phyloP scores from a whole-genome alignment of 1,140 invertebrate species.

The Phymastichus coffea region DNA sequence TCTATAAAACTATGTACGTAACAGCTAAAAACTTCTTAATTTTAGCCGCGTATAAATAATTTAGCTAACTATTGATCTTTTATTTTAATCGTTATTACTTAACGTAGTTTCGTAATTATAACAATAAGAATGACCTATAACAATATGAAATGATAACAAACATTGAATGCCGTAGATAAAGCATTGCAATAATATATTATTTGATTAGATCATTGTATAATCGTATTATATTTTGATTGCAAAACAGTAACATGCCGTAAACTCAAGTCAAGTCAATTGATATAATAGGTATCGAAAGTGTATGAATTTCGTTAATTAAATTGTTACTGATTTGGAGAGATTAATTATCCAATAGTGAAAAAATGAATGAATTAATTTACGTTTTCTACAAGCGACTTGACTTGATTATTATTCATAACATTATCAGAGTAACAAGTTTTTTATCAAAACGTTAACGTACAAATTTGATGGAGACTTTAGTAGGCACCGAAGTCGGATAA shows the following conservation, averaged over 20 bases:
- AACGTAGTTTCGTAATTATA: slow-evolving; percentile 13
- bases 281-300: no score
- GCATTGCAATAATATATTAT: not conserved
- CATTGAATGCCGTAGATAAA: not conserved
- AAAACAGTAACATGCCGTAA: not conserved
- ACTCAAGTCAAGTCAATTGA: slow-evolving; percentile 9
- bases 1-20: not conserved
- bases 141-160: not conserved
- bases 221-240: not conserved
- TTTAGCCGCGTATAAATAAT: not conserved
- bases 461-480: slow-evolving; percentile 71
- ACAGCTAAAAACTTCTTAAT: no score
- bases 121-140: slow-evolving; percentile 11
- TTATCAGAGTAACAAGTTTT: slow-evolving; percentile 23
- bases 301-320: slow-evolving; percentile 5
- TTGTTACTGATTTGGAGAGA: no score
- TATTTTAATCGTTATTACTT: not conserved
- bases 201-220: not conserved
- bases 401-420: slow-evolving; percentile 23
- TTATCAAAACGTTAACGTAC: slow-evolving; percentile 61
- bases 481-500: slow-evolving; percentile 64
- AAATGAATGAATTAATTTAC: no score
- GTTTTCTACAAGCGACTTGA: no score
- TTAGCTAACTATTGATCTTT: not conserved
- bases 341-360: no score